Conservation (phyloP, 2,113 vertebrate genomes). For the Eulemur rufifrons region DNA sequence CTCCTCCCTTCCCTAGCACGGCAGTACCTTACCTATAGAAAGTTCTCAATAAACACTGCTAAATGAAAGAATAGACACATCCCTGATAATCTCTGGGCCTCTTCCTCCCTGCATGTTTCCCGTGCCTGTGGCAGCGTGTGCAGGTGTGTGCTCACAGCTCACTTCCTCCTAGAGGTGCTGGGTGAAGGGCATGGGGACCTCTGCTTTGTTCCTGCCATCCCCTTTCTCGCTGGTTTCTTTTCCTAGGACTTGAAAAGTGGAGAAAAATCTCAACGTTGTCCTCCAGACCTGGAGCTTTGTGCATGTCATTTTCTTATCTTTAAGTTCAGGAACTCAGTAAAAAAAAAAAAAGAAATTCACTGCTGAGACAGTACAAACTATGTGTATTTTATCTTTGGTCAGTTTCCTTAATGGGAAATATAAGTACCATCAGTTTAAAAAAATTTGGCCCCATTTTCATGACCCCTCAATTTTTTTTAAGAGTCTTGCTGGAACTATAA, state of each 20-base stretch:
- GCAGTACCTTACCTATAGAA: background rate
- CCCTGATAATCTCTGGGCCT: background rate
- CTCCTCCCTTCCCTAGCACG: background rate
- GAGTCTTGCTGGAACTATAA: background rate
- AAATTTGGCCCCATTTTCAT: background rate
- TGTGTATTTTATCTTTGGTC: background rate
- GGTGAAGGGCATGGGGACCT: background rate
- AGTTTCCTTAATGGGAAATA: background rate
- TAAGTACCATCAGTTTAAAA: background rate
- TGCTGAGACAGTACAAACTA: background rate
- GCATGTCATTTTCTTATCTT: background rate
- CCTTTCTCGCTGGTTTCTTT: background rate
- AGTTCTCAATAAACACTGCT: background rate
- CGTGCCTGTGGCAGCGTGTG: accelerated
- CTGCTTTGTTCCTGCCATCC: background rate
- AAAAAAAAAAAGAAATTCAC: background rate
- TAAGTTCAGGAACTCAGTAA: background rate
- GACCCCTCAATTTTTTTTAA: background rate
- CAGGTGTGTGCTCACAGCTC: no score
- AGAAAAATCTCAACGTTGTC: background rate
- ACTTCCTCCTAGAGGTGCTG: no score
- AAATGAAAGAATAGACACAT: background rate
- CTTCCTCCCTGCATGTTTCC: background rate
- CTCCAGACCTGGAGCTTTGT: background rate
- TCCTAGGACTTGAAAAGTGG: background rate